A percentile compares a stretch with the other conserved stretches of the same genome.
phyloP scores from a whole-genome alignment of 23 tunicate genomes.

The Aplidium turbinatum region DNA sequence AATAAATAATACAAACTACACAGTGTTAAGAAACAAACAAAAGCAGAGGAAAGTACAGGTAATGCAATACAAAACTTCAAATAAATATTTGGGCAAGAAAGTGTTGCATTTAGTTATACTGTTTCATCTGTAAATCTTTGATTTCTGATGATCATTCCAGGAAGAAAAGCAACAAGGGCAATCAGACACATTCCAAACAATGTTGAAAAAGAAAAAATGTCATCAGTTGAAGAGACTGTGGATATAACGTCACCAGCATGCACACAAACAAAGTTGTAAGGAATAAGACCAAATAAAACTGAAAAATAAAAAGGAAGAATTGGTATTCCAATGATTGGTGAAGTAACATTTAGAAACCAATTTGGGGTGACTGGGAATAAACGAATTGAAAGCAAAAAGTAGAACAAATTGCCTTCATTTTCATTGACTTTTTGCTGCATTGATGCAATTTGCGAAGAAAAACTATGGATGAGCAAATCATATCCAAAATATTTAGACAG shows the following conservation, averaged over 20 bases:
- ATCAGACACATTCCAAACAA: conserved; percentile 54
- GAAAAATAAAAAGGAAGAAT: conserved; percentile 56
- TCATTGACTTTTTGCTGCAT: conserved; percentile 23
- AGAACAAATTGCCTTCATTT: conserved; percentile 50
- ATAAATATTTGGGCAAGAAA: too few species aligned
- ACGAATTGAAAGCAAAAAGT: conserved; percentile 58
- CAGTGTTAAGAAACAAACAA: too few species aligned
- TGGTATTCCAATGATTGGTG: conserved; percentile 61
- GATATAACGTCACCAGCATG: conserved; percentile 56
- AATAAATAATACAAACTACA: too few species aligned
- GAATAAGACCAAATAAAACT: conserved; percentile 76
- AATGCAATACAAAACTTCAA: too few species aligned
- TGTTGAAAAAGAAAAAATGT: conserved; percentile 60
- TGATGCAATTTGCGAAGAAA: conserved; percentile 30
- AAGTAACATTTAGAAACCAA: conserved; percentile 69
- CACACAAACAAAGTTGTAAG: conserved; percentile 80
- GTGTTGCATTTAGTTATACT: too few species aligned
- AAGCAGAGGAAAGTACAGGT: too few species aligned
- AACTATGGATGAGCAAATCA: conserved; percentile 15
- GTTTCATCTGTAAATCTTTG: too few species aligned
- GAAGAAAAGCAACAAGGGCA: conserved; percentile 60
- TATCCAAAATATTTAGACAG: conserved; percentile 61
- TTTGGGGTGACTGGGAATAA: conserved; percentile 70
- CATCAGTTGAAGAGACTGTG: conserved; percentile 44
- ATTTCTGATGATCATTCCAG: conserved; percentile 44